phyloP scores from a whole-genome alignment of 1,140 invertebrate genomes.

The Heliothis subflexa region DNA sequence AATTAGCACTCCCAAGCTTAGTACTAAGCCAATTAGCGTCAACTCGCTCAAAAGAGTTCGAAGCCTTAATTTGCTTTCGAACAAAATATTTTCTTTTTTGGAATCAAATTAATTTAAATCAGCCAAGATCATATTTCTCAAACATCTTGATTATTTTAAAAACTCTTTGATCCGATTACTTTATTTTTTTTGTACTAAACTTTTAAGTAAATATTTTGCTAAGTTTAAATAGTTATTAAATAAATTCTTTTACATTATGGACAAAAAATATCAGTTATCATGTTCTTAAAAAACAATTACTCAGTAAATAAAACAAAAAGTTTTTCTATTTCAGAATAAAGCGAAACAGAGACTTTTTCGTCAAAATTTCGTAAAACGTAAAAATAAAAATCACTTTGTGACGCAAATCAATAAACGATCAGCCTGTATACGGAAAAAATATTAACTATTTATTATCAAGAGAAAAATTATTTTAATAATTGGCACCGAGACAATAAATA shows the following conservation, averaged over 20 bases:
- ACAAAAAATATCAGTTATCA: no score
- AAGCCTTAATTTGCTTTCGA: neutral
- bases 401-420: constrained; percentile 4
- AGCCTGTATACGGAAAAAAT: constrained; percentile 24
- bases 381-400: no score
- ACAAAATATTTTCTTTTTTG: neutral
- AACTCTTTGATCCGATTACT: neutral
- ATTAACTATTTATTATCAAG: constrained; percentile 48
- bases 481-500: constrained; percentile 60
- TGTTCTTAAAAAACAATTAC: no score
- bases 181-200: no score
- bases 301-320: no score
- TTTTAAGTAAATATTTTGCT: no score
- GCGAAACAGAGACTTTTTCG: no score
- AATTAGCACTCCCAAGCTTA: constrained; percentile 4
- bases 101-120: neutral
- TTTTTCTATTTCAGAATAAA: no score
- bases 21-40: constrained; percentile 2
- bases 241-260: no score
- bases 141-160: neutral
- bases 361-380: no score
- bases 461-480: constrained; percentile 56
- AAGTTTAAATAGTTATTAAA: constrained; percentile 1
- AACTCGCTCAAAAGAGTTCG: neutral
- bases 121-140: neutral